A percentile compares a stretch with the other conserved stretches of the same genome.
Conservation (phyloP, 2,797 vertebrate species). For the Pempheris klunzingeri region DNA sequence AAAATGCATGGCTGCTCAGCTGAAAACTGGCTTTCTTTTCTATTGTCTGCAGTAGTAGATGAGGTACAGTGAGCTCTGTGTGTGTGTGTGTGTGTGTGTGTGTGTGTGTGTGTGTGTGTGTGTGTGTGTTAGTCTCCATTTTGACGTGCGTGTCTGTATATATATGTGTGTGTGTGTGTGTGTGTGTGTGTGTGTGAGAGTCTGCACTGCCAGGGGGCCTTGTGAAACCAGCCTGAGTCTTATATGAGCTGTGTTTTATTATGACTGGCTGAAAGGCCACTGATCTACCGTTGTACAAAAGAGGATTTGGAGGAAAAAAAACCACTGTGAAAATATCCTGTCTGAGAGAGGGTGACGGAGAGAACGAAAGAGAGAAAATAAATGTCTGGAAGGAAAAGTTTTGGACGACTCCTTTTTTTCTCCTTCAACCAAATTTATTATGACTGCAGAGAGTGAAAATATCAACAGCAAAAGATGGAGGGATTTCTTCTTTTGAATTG, state of each 20-base stretch:
- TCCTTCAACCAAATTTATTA: constrained; percentile 71
- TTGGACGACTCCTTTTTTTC: constrained; percentile 32
- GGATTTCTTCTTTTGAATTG: constrained; percentile 66
- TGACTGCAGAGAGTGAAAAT: constrained; percentile 75
- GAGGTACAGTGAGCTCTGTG: constrained; percentile 26
- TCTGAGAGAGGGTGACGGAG: constrained; percentile 44
- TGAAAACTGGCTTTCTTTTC: constrained; percentile 31
- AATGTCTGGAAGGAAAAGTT: constrained; percentile 62
- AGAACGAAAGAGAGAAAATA: constrained; percentile 52
- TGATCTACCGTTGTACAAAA: constrained; percentile 70
- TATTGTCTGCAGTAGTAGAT: constrained; percentile 32
- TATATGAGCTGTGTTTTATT: constrained; percentile 75
- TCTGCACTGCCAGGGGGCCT: constrained; percentile 55
- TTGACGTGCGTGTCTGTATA: constrained; percentile 22
- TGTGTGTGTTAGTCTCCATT: constrained; percentile 28
- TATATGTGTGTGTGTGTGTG: constrained; percentile 3
- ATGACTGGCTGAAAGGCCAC: constrained; percentile 74
- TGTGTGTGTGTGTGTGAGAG: not conserved
- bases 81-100: constrained; percentile 12
- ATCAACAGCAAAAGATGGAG: constrained; percentile 66
- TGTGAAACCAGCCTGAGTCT: constrained; percentile 70
- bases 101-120: constrained; percentile 12
- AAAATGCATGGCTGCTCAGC: constrained; percentile 42
- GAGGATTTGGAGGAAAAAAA: constrained; percentile 52
- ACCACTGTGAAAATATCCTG: constrained; percentile 68